Base-by-base conservation (phyloP, 2,888 invertebrate species). In the Ophraella communa region DNA sequence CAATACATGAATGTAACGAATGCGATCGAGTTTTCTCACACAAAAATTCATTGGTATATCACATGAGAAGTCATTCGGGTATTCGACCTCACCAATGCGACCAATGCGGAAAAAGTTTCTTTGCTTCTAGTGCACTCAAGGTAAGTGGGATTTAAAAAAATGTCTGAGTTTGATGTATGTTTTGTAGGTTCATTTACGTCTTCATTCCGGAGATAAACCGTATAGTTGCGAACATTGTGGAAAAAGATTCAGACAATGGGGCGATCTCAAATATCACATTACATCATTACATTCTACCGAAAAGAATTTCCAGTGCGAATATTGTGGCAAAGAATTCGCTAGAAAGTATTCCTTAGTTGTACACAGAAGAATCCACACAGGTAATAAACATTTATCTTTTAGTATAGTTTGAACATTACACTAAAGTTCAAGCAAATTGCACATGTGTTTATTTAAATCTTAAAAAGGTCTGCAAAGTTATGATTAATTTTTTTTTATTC, bases 241-340 rank as follows among this genome's bases (percentile, higher is more conserved):
- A 1, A 86, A 89, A 2, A 87, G 89, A 74, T 95, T 95, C 82
- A 85, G 94, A 0, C 94, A 94, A 79, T 93, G 93, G 92, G 93
- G 94, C 63, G 95, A 95, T 79, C 85, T 95, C 54, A 93, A 93
- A 76, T 94, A 94, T 79, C 95, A 95, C 82, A 88, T 89, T 64
- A 90, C 89, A 27, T 94, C 94, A 2, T 85, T 93, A 67, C 95
- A 95, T 79, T 91, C 92, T 7, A 88, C 89, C 47, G 86, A 92
- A 81, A 93, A 93, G 80, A 88, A 90, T 70, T 93, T 91, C 79
- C 94, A 94, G 77, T 95, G 95, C 79, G 94, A 94, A 77, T 95
- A 91, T 78, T 95, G 95, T 78, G 91, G 90, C 59, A 95, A 95
- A 78, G 91, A 93, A 77, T 95, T 95, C 82, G 93, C 94, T 0